Percentiles rank a stretch among this genome's conserved stretches.
Evolutionary conservation across 2,797 vertebrate species (phyloP).

Genomic region (Prionace glauca): DNA sequence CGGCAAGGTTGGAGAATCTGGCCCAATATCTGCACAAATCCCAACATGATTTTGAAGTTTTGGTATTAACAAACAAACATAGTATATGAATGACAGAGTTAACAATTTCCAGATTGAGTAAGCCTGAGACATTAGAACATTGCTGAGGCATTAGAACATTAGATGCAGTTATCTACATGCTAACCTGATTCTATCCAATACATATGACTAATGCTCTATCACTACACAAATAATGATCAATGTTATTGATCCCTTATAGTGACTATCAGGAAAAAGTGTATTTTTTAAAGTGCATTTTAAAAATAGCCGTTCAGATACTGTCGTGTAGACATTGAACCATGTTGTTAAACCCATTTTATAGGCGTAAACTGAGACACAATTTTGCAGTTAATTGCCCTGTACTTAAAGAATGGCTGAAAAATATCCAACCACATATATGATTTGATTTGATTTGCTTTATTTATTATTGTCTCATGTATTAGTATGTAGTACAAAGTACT

Average conservation of each 20-base stretch:
- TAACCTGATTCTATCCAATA: neutral
- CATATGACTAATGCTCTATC: neutral
- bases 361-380: neutral
- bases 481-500: too few species aligned
- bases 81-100: neutral
- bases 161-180: neutral
- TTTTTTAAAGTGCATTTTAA: neutral
- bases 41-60: neutral
- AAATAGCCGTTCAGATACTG: neutral
- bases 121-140: neutral
- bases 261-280: neutral
- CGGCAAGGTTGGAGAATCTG: too few species aligned
- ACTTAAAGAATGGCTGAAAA: neutral
- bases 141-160: neutral
- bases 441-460: too few species aligned
- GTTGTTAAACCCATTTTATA: too few species aligned
- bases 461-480: too few species aligned
- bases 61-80: neutral
- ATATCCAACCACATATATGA: too few species aligned
- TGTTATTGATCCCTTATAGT: neutral
- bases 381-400: neutral
- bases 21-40: neutral
- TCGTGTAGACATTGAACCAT: neutral
- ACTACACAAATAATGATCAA: neutral
- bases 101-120: neutral